Conservation (phyloP, 92 coral and sea anemone species). For the Virgularia gustaviana region DNA sequence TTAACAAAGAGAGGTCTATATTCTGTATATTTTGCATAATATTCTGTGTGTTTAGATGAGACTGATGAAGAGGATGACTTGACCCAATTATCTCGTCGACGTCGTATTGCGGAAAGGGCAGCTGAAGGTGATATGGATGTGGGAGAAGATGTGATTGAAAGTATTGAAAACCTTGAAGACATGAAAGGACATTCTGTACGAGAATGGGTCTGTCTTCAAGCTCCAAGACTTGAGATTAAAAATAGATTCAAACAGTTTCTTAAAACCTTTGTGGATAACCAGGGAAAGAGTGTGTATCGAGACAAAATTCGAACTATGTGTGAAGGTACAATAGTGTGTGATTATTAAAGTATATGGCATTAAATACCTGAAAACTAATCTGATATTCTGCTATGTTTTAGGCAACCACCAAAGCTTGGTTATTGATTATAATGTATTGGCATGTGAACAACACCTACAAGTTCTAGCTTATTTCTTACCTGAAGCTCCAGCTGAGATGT, state of each 20-base stretch:
- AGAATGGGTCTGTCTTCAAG: slow-evolving; percentile 98
- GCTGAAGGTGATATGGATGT: slow-evolving; percentile 87
- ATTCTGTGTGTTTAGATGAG: slow-evolving; percentile 57
- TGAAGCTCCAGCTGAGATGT: slow-evolving; percentile 97
- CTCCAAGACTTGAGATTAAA: slow-evolving; percentile 93
- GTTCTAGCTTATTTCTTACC: slow-evolving; percentile 95
- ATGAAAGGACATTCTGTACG: slow-evolving; percentile 98
- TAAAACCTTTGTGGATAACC: slow-evolving; percentile 93
- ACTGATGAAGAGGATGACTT: slow-evolving; percentile 86
- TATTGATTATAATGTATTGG: slow-evolving; percentile 86
- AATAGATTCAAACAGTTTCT: slow-evolving; percentile 95
- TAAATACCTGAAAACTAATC: neutral
- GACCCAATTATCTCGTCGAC: slow-evolving; percentile 71
- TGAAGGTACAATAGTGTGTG: slow-evolving; percentile 67
- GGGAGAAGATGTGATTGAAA: slow-evolving; percentile 93
- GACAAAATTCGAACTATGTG: slow-evolving; percentile 94
- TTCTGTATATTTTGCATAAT: neutral
- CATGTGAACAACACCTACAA: slow-evolving; percentile 79
- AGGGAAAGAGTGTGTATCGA: slow-evolving; percentile 93
- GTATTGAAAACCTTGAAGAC: slow-evolving; percentile 97
- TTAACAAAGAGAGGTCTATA: neutral
- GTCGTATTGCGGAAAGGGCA: slow-evolving; percentile 88
- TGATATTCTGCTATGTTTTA: slow-evolving; percentile 28
- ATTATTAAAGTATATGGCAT: too few species aligned
- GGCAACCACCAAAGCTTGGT: slow-evolving; percentile 87